Percentiles rank a stretch among this genome's conserved stretches.
Conservation (phyloP, 2,113 vertebrate species). For the Ondatra zibethicus region DNA sequence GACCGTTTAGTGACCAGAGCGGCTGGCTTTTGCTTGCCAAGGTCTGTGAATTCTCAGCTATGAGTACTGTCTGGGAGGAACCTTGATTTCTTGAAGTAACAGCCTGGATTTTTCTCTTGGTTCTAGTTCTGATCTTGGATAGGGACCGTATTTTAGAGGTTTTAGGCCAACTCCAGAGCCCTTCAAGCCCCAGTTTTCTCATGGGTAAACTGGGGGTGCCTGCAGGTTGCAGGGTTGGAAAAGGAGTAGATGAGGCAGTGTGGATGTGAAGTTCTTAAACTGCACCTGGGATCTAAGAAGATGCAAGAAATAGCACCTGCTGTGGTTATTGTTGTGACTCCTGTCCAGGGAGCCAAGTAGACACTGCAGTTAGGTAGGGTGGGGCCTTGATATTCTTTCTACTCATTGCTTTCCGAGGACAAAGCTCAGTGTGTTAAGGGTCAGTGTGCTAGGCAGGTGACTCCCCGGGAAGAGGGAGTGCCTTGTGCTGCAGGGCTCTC, state of each 20-base stretch:
- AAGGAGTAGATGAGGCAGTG: background rate
- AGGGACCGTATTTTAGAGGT: background rate
- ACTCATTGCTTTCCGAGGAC: background rate
- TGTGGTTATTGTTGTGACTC: background rate
- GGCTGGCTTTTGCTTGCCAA: background rate
- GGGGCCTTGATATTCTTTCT: background rate
- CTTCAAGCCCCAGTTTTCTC: background rate
- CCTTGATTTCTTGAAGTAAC: background rate
- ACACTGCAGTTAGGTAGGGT: background rate
- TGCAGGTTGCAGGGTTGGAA: background rate
- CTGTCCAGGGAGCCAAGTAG: background rate
- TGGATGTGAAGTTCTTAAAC: too few species aligned
- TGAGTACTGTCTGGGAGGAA: background rate
- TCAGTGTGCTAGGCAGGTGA: background rate
- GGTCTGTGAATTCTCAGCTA: background rate
- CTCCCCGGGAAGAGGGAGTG: background rate
- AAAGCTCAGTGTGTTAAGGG: background rate
- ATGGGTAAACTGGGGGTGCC: background rate
- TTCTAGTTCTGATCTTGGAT: background rate
- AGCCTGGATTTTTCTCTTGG: background rate
- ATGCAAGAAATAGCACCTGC: background rate
- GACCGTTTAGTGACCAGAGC: background rate
- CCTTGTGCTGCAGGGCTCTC: background rate
- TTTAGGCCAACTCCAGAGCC: background rate
- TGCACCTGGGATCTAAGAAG: background rate